Conservation (phyloP, 1,140 invertebrate species). For the Armadillidium nasatum region DNA sequence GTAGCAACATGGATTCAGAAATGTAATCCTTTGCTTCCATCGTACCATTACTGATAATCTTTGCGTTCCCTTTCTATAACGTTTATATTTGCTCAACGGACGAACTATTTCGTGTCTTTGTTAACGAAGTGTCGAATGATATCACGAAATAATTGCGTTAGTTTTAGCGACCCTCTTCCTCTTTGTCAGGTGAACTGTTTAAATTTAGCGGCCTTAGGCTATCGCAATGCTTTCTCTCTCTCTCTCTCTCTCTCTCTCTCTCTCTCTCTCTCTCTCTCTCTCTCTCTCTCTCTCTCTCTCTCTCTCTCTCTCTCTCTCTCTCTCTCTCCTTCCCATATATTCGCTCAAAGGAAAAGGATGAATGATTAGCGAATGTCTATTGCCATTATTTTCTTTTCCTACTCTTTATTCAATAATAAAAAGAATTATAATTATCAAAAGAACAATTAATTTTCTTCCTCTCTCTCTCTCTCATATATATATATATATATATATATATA, state of each 20-base stretch:
- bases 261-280: no score
- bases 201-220: conserved; percentile 40
- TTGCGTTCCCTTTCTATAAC: background rate
- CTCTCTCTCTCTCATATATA: no score
- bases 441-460: no score
- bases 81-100: background rate
- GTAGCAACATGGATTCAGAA: conserved; percentile 16
- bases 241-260: background rate
- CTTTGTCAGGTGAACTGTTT: conserved; percentile 41
- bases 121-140: conserved; percentile 16
- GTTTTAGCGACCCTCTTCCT: conserved; percentile 1
- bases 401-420: no score
- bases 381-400: no score
- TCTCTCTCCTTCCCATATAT: no score
- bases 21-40: background rate
- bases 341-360: no score
- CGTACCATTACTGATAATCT: background rate
- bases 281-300: no score
- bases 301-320: no score
- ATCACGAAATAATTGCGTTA: conserved; percentile 16
- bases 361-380: no score
- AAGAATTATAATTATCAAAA: no score
- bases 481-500: no score
- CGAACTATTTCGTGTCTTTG: conserved; percentile 2
- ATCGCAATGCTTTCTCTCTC: background rate